Base-by-base conservation (phyloP, 2,888 invertebrate species). In the Scaptomyza reducta region DNA sequence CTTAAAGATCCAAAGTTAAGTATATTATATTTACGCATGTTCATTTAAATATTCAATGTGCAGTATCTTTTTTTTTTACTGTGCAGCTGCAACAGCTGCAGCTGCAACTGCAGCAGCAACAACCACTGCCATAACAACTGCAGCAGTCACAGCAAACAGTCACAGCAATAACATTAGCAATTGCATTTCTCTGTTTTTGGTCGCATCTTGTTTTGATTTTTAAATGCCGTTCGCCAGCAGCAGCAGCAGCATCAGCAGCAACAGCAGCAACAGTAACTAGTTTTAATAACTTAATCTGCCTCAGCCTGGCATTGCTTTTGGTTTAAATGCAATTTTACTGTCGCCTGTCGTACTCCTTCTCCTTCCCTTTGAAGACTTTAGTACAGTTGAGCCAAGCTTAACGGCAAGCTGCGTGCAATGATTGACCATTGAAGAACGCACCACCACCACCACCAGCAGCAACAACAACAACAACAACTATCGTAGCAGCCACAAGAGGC, bases 341-440 rank as follows among this genome's bases (percentile, higher is more conserved):
- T 29, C 42, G 38, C 38, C 55, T 13, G 25, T 29, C 9, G 7
- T 27, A 42, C 31, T 38, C 44, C 38, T 9, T 14, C 16, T 40
- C 10, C 16, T 16, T 16, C 16, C 40, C 40, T 40, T 40, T 40
- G 40, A 5, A 27, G 14, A 55, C 49, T 47, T 49, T 57, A 47
- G 79, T 80, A 79, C 85, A 85, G 80, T 80, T 79, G 82, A 45
- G 55, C 41, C 29, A 22, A 33, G 61, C 66, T 75, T 82, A 83
- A 87, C 87, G 87, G 86, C 63, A 68, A 44, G 78, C 73, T 83
- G 85, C 70, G 74, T 81, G 77, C 67, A 79, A 57, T 70, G 81
- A 80, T 74, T 80, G 75, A 58, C 80, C 82, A 82, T 47, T 65
- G 38, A 58, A 53, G 27, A 53, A 33, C 50, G 54, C 55, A 65